These are phyloP conservation scores for Acrobasis suavella DNA, from an alignment of 2,888 invertebrate genomes.

Conservation along the genomic window DNA sequence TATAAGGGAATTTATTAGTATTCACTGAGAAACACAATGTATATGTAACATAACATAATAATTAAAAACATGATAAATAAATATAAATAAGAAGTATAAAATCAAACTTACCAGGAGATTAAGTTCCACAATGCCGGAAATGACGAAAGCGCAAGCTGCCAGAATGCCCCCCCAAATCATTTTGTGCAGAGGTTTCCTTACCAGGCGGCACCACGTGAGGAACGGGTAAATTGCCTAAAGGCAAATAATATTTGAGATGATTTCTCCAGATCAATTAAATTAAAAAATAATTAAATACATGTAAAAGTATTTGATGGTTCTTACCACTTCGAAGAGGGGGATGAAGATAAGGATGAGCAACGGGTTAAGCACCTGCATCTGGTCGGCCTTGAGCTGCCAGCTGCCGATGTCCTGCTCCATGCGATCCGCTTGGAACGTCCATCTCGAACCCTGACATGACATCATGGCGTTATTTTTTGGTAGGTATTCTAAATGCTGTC, in stretches of 20 bases:
- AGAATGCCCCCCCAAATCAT: slow-evolving; percentile 94
- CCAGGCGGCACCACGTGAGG: slow-evolving; percentile 85
- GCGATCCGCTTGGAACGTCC: slow-evolving; percentile 95
- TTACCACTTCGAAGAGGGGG: slow-evolving; percentile 89
- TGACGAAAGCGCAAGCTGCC: slow-evolving; percentile 92
- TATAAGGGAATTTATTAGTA: no score
- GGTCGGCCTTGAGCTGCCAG: slow-evolving; percentile 93
- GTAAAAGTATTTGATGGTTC: slow-evolving; percentile 28
- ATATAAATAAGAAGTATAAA: not conserved
- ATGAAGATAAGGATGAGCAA: slow-evolving; percentile 92
- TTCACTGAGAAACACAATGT: no score
- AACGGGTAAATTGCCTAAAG: slow-evolving; percentile 88
- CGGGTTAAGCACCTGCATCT: slow-evolving; percentile 97
- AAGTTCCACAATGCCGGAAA: slow-evolving; percentile 93
- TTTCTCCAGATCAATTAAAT: no score
- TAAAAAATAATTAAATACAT: not conserved
- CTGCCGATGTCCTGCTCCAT: slow-evolving; percentile 92
- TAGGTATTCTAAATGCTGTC: no score
- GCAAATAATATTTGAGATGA: slow-evolving; percentile 5
- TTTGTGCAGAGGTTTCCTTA: slow-evolving; percentile 91
- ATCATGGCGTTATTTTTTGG: not conserved
- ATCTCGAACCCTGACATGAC: slow-evolving; percentile 88
- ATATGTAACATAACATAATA: not conserved
- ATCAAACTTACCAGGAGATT: slow-evolving; percentile 83
- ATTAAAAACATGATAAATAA: no score